phyloP scores from a whole-genome alignment of 2,888 invertebrate genomes.

The Coenonympha glycerion region DNA sequence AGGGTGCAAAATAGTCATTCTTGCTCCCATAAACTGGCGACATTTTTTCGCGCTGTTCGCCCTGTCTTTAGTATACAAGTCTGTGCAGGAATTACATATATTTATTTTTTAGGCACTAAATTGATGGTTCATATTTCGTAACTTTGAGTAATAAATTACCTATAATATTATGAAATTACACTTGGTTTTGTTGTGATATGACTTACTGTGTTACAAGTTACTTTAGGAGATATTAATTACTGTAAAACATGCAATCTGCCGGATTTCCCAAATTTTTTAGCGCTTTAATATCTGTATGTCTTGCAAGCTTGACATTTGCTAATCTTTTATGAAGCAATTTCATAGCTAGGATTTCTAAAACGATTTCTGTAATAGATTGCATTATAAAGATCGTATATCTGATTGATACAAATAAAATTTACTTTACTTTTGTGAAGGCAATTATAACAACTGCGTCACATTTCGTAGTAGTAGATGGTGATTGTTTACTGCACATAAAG shows the following conservation, averaged over 20 bases:
- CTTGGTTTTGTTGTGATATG: background rate
- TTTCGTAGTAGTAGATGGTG: no score
- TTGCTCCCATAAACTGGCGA: no score
- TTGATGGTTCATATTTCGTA: background rate
- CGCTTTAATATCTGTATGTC: constrained; percentile 1
- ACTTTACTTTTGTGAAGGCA: no score
- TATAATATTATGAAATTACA: background rate
- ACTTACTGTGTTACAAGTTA: constrained; percentile 10
- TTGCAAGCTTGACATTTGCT: constrained; percentile 15
- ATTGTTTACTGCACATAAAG: no score
- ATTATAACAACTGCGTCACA: no score
- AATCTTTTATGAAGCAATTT: constrained; percentile 6
- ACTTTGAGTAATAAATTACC: background rate
- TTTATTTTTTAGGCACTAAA: background rate
- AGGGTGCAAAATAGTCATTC: no score
- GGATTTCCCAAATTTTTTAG: constrained; percentile 11
- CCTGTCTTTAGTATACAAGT: no score
- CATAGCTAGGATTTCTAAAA: constrained; percentile 8
- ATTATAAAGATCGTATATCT: constrained; percentile 1
- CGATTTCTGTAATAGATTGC: constrained; percentile 16
- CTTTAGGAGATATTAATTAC: background rate
- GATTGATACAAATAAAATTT: background rate
- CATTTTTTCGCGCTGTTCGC: no score
- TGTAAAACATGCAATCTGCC: constrained; percentile 4
- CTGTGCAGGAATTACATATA: background rate